These are phyloP conservation scores for Antidorcas marsupialis DNA, from an alignment of 2,113 vertebrate genomes.

Conservation along the genomic window DNA sequence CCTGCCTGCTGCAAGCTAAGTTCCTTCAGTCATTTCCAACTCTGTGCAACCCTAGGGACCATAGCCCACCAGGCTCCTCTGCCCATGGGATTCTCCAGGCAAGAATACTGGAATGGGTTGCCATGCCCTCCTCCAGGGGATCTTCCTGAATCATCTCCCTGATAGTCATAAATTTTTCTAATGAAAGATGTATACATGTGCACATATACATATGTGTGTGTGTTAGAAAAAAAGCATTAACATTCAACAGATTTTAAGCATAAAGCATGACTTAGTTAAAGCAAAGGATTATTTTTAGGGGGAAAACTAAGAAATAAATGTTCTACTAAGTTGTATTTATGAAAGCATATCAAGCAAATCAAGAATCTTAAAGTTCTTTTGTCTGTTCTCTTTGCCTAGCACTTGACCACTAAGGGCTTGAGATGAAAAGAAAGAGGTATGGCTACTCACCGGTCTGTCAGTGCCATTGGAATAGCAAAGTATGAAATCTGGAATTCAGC, in stretches of 20 bases:
- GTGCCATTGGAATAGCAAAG: constrained; percentile 14
- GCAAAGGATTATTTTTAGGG: constrained; percentile 16
- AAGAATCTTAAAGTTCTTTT: constrained; percentile 44
- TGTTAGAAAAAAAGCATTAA: constrained; percentile 47
- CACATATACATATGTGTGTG: neutral
- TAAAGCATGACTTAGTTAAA: constrained; percentile 48
- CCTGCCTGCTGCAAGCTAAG: neutral
- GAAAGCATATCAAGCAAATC: constrained; percentile 59
- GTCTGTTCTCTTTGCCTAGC: constrained; percentile 45
- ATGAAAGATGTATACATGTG: neutral
- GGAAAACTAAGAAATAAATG: constrained; percentile 61
- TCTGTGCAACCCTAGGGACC: neutral
- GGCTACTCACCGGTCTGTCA: constrained; percentile 28
- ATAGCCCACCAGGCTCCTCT: neutral
- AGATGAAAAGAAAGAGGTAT: constrained; percentile 55
- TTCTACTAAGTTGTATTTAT: constrained; percentile 63
- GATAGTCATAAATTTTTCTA: neutral
- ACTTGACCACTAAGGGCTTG: constrained; percentile 39
- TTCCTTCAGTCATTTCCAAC: neutral
- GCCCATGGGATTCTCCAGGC: neutral
- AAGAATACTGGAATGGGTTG: neutral
- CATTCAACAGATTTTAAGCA: constrained; percentile 52
- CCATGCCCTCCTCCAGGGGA: neutral
- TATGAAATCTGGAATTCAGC: constrained; percentile 62
- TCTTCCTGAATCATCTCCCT: neutral